Evolutionary conservation across 2,113 vertebrate genomes (phyloP).

Genomic region (Neopipo cinnamomea): DNA sequence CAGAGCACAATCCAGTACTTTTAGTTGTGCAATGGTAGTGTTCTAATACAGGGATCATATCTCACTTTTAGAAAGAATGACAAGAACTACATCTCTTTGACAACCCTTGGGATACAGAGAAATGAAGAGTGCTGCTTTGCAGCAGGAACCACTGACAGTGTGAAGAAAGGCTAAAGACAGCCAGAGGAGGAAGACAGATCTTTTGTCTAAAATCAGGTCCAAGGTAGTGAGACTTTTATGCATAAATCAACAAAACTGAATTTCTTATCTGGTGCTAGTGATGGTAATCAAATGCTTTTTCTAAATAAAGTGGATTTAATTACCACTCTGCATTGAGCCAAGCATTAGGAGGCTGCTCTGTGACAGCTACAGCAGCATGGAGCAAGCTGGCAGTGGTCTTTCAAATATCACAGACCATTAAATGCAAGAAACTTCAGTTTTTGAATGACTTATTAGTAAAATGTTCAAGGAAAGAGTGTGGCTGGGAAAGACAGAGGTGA

Average conservation of each 20-base stretch:
- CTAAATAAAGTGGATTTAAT: not conserved
- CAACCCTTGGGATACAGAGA: not conserved
- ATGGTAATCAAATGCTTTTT: not conserved
- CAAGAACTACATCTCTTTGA: not conserved
- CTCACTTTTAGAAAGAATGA: not conserved
- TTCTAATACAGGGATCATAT: not conserved
- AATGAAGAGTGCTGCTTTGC: not conserved
- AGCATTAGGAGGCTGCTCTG: not conserved
- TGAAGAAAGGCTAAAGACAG: not conserved
- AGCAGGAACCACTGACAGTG: not conserved
- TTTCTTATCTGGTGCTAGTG: not conserved
- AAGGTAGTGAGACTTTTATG: not conserved
- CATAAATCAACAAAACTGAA: not conserved
- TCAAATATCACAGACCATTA: not conserved
- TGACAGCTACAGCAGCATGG: not conserved
- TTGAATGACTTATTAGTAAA: not conserved
- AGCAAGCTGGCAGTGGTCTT: not conserved
- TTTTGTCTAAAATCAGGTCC: not conserved
- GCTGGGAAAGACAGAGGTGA: not conserved
- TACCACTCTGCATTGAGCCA: not conserved
- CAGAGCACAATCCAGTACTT: not conserved
- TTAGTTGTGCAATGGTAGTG: not conserved
- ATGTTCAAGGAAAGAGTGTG: not conserved
- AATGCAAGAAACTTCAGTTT: not conserved
- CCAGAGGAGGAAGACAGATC: not conserved